Percentiles rank a stretch among this genome's conserved stretches.
phyloP scores from a whole-genome alignment of 2,113 vertebrate genomes.

The Chloropsis cyanopogon region DNA sequence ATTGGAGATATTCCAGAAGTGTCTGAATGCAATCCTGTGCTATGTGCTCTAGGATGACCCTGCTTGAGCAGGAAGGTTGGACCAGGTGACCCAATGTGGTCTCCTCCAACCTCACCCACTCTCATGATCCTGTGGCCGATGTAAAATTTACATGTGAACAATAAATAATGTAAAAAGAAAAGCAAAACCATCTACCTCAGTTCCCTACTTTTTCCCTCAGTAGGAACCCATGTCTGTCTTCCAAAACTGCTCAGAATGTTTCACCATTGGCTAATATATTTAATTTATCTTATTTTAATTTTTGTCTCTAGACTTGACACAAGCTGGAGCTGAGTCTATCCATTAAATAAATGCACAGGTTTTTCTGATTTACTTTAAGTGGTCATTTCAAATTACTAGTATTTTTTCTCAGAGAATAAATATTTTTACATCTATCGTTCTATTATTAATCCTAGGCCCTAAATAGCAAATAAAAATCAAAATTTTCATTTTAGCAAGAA shows the following conservation, averaged over 20 bases:
- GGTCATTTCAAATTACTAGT: not conserved
- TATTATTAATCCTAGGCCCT: not conserved
- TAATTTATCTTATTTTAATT: not conserved
- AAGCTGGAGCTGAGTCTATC: not conserved
- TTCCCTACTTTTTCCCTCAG: not conserved
- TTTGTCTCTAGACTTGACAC: not conserved
- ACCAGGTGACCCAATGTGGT: not conserved
- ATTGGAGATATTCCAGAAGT: not conserved
- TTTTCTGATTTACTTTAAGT: not conserved
- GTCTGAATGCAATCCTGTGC: rapidly evolving
- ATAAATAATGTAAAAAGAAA: not conserved
- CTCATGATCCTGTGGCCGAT: not conserved
- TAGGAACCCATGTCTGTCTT: not conserved
- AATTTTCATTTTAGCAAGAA: not conserved
- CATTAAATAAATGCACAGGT: not conserved
- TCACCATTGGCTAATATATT: not conserved
- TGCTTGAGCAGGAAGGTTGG: not conserved
- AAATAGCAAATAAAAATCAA: not conserved
- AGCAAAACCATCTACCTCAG: not conserved
- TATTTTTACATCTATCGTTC: not conserved
- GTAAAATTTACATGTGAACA: not conserved
- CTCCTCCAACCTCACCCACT: not conserved
- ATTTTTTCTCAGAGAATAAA: not conserved
- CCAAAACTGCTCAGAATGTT: not conserved
- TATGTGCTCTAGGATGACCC: not conserved